Base-by-base conservation (phyloP, 2,797 vertebrate genomes). In the Chelmon rostratus region DNA sequence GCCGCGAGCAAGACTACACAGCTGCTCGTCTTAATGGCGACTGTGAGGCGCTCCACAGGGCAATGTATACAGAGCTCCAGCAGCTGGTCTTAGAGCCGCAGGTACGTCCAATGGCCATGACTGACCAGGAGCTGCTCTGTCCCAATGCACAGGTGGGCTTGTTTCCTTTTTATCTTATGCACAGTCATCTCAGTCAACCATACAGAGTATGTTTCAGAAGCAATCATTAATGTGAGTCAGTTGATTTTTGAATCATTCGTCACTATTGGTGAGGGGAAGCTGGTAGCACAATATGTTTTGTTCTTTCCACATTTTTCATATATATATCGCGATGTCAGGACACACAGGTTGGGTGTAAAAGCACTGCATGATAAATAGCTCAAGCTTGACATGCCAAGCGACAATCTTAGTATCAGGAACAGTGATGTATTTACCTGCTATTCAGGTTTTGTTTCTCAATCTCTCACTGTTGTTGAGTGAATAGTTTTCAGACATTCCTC, bases 81-180 rank as follows among this genome's bases (percentile, higher is more conserved):
- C 94, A 95, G 83, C 88, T 98, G 79, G 91, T 96, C 52, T 92
- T 98, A 87, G 93, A 91, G 79, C 96, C 95, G 68, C 95, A 89
- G 91, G 97, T 98, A 93, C 66, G 96, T 96, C 92, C 91, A 73
- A 61, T 8, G 69, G 89, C 90, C 81, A 66, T 47, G 59, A 59
- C 86, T 85, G 90, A 90, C 88, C 93, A 92, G 93, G 94, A 95
- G 75, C 92, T 93, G 65, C 93, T 96, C 89, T 96, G 93, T 76
- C 94, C 94, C 52, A 94, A 92, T 61, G 93, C 94, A 94, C 95
- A 96, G 95, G 95, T 96, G 93, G 81, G 95, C 95, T 56, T 83
- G 18, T 83, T 86, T 90, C 70, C 54, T 85, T 79, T 68, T 86
- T 5, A 19, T 35, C 63, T 62, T 25, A 28, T 35, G 25, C 68